phyloP scores from a whole-genome alignment of 2,113 vertebrate species.

The Ondatra zibethicus region DNA sequence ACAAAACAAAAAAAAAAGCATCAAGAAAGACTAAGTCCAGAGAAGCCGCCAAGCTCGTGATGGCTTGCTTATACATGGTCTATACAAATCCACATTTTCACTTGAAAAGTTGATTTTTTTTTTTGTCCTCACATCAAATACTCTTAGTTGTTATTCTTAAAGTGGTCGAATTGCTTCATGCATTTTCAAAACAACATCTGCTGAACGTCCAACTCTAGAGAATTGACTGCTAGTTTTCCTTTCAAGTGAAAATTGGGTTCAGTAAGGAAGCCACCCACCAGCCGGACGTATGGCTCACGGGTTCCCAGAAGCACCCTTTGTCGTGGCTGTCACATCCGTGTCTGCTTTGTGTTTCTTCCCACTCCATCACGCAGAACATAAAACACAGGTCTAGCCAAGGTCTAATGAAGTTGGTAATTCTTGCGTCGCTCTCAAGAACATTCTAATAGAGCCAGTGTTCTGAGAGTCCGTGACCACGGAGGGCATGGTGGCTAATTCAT shows the following conservation, averaged over 20 bases:
- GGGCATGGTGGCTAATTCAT: background rate
- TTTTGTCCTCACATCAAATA: background rate
- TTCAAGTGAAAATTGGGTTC: constrained; percentile 36
- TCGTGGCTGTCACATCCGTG: background rate
- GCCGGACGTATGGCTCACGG: background rate
- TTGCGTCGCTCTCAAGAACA: background rate
- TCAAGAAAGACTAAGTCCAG: background rate
- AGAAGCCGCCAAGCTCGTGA: background rate
- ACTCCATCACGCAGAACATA: background rate
- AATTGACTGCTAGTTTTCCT: constrained; percentile 23
- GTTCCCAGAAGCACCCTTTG: background rate
- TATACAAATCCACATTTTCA: constrained; percentile 50
- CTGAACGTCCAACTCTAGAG: background rate
- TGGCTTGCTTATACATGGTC: background rate
- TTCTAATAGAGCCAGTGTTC: background rate
- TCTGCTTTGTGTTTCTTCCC: background rate
- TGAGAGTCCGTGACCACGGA: background rate
- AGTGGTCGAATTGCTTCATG: background rate
- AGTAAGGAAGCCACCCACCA: constrained; percentile 1
- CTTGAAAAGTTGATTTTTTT: constrained; percentile 55
- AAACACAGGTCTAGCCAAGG: background rate
- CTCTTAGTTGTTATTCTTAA: constrained; percentile 45
- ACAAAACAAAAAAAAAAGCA: no score
- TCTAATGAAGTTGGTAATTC: constrained; percentile 25
- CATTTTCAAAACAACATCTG: constrained; percentile 42